Evolutionary conservation across 2,797 vertebrate species (phyloP).

Genomic region (Neosalanx taihuensis): DNA sequence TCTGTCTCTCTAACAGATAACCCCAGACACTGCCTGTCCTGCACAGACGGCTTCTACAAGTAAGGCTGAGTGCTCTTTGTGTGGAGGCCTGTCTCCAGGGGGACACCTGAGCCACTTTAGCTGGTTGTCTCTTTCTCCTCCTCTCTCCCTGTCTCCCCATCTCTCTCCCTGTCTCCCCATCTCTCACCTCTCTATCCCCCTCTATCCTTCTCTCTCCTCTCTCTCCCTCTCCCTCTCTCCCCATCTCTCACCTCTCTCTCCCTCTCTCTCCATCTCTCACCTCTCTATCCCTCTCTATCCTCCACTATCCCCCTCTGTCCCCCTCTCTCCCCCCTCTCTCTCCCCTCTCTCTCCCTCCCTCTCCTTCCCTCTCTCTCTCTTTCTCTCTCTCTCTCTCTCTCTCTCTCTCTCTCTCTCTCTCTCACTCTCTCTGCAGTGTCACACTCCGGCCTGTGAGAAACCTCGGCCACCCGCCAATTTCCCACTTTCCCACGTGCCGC

Average conservation of each 20-base stretch:
- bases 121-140: conserved; percentile 25
- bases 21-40: conserved; percentile 83
- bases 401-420: conserved; percentile 35
- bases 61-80: conserved; percentile 73
- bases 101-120: conserved; percentile 7
- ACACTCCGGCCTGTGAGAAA: background rate
- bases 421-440: background rate
- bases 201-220: too few relatives aligned
- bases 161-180: conserved; percentile 35
- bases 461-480: too few relatives aligned
- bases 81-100: conserved; percentile 2
- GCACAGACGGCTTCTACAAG: conserved; percentile 84
- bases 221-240: too few relatives aligned
- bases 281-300: too few relatives aligned
- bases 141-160: conserved; percentile 2
- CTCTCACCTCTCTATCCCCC: too few relatives aligned
- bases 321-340: too few relatives aligned
- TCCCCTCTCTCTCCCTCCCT: too few relatives aligned
- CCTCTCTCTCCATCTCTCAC: too few relatives aligned
- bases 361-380: too few relatives aligned
- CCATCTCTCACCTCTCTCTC: too few relatives aligned
- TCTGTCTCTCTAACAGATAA: conserved; percentile 76
- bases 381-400: background rate
- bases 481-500: background rate
- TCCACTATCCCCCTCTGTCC: too few relatives aligned